phyloP scores from a whole-genome alignment of 2,797 vertebrate genomes.

The Huso huso region DNA sequence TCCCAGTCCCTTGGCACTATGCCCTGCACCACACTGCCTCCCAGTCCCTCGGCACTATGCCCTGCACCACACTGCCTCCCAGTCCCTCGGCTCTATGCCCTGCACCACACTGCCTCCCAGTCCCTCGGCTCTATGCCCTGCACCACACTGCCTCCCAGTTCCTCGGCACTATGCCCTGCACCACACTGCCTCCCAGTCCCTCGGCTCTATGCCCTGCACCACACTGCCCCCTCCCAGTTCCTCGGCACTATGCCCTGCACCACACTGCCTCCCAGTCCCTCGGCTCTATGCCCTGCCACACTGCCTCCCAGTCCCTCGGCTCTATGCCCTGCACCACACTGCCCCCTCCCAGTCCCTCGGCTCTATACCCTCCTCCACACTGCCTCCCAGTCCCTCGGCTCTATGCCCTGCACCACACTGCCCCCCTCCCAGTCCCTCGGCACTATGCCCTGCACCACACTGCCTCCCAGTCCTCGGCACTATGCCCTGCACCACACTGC shows the following conservation, averaged over 20 bases:
- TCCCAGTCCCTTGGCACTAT: too few species aligned
- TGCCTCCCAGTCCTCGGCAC: conserved; percentile 5
- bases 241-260: too few species aligned
- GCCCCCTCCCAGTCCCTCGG: background rate
- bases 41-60: too few species aligned
- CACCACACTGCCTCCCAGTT: too few species aligned
- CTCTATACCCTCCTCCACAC: background rate
- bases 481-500: background rate
- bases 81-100: too few species aligned
- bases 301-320: background rate
- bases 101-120: too few species aligned
- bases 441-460: background rate
- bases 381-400: conserved; percentile 8
- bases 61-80: too few species aligned
- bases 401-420: background rate
- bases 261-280: too few species aligned
- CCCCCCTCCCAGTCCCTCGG: background rate
- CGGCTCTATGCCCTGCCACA: background rate
- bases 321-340: background rate
- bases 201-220: too few species aligned
- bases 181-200: background rate
- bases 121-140: too few species aligned
- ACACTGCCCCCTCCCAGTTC: too few species aligned
- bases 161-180: background rate
- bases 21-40: too few species aligned